phyloP scores from a whole-genome alignment of 1,140 invertebrate species.

The Schmidtea mediterranea region DNA sequence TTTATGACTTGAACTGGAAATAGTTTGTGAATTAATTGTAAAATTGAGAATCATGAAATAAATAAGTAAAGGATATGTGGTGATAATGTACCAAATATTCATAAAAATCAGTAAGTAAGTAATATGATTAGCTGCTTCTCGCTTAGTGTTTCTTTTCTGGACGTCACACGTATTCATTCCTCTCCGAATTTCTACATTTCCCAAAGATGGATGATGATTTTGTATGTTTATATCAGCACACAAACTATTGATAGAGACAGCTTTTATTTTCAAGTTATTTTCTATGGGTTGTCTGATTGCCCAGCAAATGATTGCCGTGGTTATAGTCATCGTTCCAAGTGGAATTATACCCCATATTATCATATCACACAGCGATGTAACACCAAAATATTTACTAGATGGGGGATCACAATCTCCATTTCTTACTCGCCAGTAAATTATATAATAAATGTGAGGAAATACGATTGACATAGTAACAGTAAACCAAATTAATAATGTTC shows the following conservation, averaged over 20 bases:
- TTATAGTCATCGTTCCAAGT: not conserved
- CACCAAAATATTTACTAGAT: not conserved
- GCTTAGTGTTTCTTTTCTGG: not conserved
- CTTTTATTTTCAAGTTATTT: not conserved
- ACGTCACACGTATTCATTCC: not conserved
- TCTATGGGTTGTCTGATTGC: not conserved
- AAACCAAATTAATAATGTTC: not conserved
- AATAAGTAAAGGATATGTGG: not conserved
- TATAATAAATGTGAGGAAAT: not conserved
- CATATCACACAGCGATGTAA: not conserved
- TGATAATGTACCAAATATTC: not conserved
- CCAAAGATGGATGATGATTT: not conserved
- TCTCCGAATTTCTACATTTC: no score
- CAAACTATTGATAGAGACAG: not conserved
- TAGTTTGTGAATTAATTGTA: not conserved
- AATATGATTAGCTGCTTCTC: not conserved
- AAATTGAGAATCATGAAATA: not conserved
- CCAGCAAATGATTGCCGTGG: not conserved
- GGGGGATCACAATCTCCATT: not conserved
- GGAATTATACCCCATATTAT: not conserved
- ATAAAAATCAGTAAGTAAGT: not conserved
- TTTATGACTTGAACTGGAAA: not conserved
- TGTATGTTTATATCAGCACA: not conserved
- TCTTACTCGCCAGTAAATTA: not conserved
- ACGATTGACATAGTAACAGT: not conserved